Evolutionary conservation across 2,797 vertebrate genomes (phyloP).

Genomic region (Sebastes kiyomatsui): DNA sequence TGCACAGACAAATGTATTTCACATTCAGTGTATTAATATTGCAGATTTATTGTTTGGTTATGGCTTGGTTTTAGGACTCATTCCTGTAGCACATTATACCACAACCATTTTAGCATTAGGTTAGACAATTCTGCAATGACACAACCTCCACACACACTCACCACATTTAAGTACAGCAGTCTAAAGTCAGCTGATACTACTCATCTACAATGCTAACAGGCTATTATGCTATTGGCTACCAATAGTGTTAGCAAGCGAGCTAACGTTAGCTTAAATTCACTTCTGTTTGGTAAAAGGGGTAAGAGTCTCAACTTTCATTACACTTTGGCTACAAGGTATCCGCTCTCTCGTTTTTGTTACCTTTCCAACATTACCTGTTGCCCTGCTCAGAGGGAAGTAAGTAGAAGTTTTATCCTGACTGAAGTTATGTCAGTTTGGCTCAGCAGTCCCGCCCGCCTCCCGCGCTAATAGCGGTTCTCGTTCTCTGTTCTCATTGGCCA

Average conservation of each 20-base stretch:
- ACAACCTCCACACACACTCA: too few relatives aligned
- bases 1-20: too few relatives aligned
- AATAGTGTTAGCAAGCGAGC: background rate
- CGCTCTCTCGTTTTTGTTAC: accelerated
- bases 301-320: background rate
- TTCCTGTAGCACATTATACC: too few relatives aligned
- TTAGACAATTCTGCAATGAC: too few relatives aligned
- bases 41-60: too few relatives aligned
- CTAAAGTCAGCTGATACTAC: background rate
- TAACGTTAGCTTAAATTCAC: background rate
- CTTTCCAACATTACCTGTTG: background rate
- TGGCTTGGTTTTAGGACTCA: too few relatives aligned
- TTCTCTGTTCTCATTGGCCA: background rate
- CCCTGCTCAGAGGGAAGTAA: background rate
- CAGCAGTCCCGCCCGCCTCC: background rate
- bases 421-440: accelerated
- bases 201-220: background rate
- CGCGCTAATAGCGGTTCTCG: too few relatives aligned
- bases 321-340: background rate
- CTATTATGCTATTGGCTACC: background rate
- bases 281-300: background rate
- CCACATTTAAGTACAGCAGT: background rate
- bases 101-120: too few relatives aligned
- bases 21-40: too few relatives aligned
- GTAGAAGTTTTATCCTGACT: too few relatives aligned